Conservation (phyloP, 2,113 vertebrate genomes). For the Mormoops blainvillei region DNA sequence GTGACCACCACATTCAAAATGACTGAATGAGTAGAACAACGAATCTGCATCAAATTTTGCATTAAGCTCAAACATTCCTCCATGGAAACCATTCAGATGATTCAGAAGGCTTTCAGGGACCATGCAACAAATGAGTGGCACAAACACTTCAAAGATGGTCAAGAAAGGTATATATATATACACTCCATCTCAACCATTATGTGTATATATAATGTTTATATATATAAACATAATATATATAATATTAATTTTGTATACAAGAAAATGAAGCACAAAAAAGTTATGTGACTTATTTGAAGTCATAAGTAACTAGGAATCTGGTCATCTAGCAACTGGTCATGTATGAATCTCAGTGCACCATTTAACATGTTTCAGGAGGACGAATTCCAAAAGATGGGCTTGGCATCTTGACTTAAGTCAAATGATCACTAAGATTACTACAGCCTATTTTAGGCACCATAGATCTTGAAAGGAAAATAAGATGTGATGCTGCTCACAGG, state of each 20-base stretch:
- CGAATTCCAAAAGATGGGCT: background rate
- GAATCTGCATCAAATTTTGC: no score
- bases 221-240: no score
- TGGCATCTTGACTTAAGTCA: background rate
- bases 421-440: background rate
- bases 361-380: background rate
- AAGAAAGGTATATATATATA: no score
- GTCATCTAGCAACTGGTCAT: background rate
- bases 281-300: background rate
- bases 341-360: background rate
- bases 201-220: no score
- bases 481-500: background rate
- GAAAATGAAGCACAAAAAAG: conserved; percentile 6
- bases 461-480: background rate
- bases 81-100: no score
- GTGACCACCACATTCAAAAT: no score
- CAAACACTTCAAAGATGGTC: no score
- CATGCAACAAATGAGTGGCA: no score
- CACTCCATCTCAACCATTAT: no score
- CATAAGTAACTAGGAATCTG: background rate
- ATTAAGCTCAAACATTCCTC: no score
- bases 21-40: no score
- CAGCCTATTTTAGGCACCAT: background rate
- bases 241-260: background rate
- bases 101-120: no score